A percentile compares a stretch with the other conserved stretches of the same genome.
Evolutionary conservation across 2,113 vertebrate genomes (phyloP).

Genomic region (Chaetura pelagica): DNA sequence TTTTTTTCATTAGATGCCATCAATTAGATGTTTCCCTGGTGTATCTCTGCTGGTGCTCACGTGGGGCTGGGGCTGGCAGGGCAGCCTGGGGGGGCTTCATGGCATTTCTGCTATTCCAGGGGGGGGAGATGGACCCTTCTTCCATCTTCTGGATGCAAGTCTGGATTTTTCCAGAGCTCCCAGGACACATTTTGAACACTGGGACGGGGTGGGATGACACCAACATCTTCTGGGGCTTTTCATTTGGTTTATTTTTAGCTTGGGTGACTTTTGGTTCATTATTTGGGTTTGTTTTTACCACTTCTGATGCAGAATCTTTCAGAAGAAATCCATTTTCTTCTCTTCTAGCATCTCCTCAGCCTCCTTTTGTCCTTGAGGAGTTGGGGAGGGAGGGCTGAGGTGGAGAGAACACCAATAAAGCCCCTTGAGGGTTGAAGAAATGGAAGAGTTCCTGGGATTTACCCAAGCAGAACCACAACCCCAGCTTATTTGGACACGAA

Average conservation of each 20-base stretch:
- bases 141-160: too few species aligned
- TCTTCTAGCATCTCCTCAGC: not conserved
- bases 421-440: not conserved
- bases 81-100: not conserved
- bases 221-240: not conserved
- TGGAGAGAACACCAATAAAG: not conserved
- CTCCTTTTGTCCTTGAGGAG: not conserved
- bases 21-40: not conserved
- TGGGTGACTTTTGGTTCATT: not conserved
- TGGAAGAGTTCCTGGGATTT: not conserved
- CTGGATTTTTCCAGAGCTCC: not conserved
- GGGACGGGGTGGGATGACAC: not conserved
- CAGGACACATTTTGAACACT: not conserved
- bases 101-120: not conserved
- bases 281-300: not conserved
- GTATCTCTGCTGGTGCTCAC: constrained; percentile 14
- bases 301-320: not conserved
- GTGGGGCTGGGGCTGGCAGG: not conserved
- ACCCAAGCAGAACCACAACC: not conserved
- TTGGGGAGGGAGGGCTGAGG: not conserved
- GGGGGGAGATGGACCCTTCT: not conserved
- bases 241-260: not conserved
- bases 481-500: not conserved
- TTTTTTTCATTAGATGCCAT: constrained; percentile 5
- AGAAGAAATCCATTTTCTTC: not conserved